phyloP scores from a whole-genome alignment of 1,140 invertebrate genomes.

The Eueides isabella region DNA sequence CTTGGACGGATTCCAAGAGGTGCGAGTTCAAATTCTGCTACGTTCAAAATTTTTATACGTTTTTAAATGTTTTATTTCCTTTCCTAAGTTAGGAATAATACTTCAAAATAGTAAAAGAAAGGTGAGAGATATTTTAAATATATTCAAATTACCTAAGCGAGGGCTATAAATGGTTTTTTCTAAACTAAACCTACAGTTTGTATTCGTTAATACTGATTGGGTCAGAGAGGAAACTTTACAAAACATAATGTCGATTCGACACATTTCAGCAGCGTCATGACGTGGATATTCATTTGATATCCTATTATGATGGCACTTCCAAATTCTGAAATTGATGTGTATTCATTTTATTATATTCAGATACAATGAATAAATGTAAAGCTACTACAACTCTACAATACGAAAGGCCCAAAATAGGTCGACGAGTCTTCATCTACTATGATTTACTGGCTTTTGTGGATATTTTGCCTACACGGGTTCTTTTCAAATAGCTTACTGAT shows the following conservation, averaged over 20 bases:
- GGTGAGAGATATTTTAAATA: background rate
- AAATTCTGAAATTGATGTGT: background rate
- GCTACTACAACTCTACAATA: background rate
- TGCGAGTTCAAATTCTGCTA: no score
- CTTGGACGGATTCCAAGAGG: no score
- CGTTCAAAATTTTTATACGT: no score
- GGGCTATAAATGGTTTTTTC: background rate
- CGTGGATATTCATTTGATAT: background rate
- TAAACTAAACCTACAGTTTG: background rate
- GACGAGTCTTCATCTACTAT: background rate
- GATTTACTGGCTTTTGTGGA: background rate
- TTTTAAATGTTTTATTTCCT: no score
- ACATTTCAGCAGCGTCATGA: background rate
- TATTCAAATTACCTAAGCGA: no score
- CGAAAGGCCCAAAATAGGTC: background rate
- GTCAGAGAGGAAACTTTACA: background rate
- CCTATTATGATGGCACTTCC: background rate
- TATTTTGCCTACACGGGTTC: background rate
- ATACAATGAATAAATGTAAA: background rate
- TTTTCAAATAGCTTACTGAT: slow-evolving; percentile 1
- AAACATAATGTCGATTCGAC: background rate
- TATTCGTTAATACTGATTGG: background rate
- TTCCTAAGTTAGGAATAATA: no score
- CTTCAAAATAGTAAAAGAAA: background rate
- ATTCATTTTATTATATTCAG: slow-evolving; percentile 1